Evolutionary conservation across 1,140 invertebrate species (phyloP), one percentile per base, ranked within the genome.

Genomic region (Cecropterus lyciades): DNA sequence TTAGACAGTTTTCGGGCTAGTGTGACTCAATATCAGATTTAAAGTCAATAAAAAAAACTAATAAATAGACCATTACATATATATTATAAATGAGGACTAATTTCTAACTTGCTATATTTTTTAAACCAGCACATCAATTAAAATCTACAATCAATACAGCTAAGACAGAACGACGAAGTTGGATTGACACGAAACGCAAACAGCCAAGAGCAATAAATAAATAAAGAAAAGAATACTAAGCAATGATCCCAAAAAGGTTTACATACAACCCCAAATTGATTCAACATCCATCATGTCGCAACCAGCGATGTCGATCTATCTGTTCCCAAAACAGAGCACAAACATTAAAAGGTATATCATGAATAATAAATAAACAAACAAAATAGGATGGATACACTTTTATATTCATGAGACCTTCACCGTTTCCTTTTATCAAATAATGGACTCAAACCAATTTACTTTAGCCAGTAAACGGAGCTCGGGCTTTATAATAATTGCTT

Each of bases 281-380:
- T 51, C 46, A 40, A 51, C 59, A 49, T 62, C 59, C 48, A 62
- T 51, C 27, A 62, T 49, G 46, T 51, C 46, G 30, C 48, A 27
- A 40, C 30, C 46, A 62, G 48, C 59, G 37, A 13, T 17, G 24
- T 13, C 14, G 20, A 20, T 24, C 8, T 17, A 33, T 16, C 33
- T 42, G 17, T 62, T 51, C 51, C 30, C 30, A 30, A 45, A 62
- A 42, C 43, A 48, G 30, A 60, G 46, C 46, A 48, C 59, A 51
- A 51, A 62, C 59, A 62, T 62, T 62, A 62, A 62, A 62, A 62
- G 59, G 46, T 62, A 49, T 37, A 62, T 62, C 59, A 62, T 51
- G 59, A 62, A 62, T 62, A 62, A 62, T 62, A 62, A 51, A 62
- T 62, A 42, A 24, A 62, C 30, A 51, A 62, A 62, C 59, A 37